Evolutionary conservation across 2,888 invertebrate genomes (phyloP).

Genomic region (Sarcophaga caerulescens): DNA sequence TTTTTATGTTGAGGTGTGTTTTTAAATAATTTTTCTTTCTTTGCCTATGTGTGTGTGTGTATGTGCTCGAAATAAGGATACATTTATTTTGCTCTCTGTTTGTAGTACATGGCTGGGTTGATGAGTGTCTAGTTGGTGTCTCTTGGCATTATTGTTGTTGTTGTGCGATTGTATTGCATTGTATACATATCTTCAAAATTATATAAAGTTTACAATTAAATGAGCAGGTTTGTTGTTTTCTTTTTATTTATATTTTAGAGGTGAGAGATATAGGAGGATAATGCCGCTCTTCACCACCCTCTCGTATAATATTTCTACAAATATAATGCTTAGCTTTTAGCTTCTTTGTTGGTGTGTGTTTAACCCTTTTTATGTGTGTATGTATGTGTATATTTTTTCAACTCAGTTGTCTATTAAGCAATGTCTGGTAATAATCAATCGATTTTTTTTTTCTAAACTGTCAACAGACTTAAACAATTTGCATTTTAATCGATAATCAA

Average conservation of each 20-base stretch:
- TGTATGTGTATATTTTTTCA: too few species aligned
- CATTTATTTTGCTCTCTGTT: constrained; percentile 31
- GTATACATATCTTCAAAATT: constrained; percentile 43
- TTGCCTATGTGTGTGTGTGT: not conserved
- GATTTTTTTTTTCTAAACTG: not conserved
- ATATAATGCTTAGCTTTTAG: not conserved
- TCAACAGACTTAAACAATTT: not conserved
- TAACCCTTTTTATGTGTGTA: not conserved
- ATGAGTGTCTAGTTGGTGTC: constrained; percentile 43
- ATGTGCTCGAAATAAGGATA: constrained; percentile 27
- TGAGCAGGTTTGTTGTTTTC: constrained; percentile 20
- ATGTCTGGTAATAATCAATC: constrained; percentile 32
- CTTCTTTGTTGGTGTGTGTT: not conserved
- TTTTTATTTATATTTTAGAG: not conserved
- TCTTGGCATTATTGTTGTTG: constrained; percentile 41
- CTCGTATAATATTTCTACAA: not conserved
- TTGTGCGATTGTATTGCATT: constrained; percentile 4
- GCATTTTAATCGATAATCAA: not conserved
- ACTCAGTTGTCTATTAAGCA: too few species aligned
- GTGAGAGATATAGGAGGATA: constrained; percentile 12
- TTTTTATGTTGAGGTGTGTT: constrained; percentile 43
- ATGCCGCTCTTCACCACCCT: not conserved
- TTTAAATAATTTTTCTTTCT: constrained; percentile 13
- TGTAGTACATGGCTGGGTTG: not conserved
- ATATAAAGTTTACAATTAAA: constrained; percentile 42